Evolutionary conservation across 2,888 invertebrate genomes (phyloP).

Genomic region (Stenichneumon culpator): DNA sequence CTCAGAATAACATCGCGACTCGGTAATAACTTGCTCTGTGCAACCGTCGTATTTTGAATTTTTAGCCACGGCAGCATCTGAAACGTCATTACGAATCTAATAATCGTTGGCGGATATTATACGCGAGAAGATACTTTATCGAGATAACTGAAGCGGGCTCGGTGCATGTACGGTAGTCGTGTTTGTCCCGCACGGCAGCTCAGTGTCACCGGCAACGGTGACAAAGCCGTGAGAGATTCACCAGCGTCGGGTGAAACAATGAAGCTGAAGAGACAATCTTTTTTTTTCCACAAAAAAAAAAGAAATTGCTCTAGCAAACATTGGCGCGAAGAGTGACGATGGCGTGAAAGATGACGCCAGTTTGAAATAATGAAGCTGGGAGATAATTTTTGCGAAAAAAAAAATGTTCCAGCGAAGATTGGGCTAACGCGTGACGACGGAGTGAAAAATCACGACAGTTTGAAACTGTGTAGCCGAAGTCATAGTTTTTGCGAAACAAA

Average conservation of each 20-base stretch:
- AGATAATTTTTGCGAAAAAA: background rate
- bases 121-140: conserved; percentile 15
- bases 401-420: background rate
- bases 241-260: conserved; percentile 1
- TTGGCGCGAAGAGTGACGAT: background rate
- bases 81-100: conserved; percentile 16
- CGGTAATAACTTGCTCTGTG: background rate
- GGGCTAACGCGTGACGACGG: no score
- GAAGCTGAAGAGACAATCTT: background rate
- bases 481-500: no score
- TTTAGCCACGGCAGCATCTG: background rate
- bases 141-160: conserved; percentile 1
- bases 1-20: background rate
- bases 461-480: no score
- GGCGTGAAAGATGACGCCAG: background rate
- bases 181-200: background rate
- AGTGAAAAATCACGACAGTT: no score
- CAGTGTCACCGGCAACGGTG: background rate
- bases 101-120: conserved; percentile 8
- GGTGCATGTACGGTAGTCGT: background rate
- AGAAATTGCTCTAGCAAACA: background rate
- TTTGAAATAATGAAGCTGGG: background rate
- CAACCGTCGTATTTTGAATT: background rate
- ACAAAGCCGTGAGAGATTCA: background rate
- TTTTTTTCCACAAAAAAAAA: background rate